Percentiles rank a stretch among this genome's conserved stretches.
These are phyloP conservation scores for Galerucella calmariensis DNA, from an alignment of 2,888 invertebrate species.

Conservation along the genomic window DNA sequence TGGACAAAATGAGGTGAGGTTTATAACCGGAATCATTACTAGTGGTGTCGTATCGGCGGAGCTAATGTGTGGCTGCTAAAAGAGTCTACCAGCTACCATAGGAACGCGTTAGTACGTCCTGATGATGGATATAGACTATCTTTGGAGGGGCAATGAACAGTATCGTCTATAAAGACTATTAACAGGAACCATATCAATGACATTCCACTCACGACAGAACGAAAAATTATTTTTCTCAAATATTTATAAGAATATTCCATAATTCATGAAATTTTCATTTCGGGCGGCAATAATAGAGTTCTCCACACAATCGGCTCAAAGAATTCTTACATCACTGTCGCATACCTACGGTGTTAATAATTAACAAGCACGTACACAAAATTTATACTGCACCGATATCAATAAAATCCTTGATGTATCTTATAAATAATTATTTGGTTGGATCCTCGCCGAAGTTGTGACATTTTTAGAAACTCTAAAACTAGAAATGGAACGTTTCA, in stretches of 20 bases:
- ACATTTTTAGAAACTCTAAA: background rate
- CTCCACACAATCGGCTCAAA: background rate
- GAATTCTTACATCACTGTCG: background rate
- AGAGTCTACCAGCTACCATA: too few relatives aligned
- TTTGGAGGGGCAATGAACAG: too few relatives aligned
- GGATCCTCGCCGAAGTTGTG: background rate
- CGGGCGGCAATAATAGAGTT: background rate
- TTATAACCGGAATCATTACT: too few relatives aligned
- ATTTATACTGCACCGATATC: background rate
- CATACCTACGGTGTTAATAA: background rate
- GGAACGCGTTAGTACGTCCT: too few relatives aligned
- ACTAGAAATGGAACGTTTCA: background rate
- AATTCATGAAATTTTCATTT: background rate
- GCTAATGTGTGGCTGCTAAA: too few relatives aligned
- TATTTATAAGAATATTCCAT: background rate
- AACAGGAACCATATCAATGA: too few relatives aligned
- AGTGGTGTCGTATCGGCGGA: too few relatives aligned
- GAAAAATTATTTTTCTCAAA: too few relatives aligned
- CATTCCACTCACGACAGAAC: too few relatives aligned
- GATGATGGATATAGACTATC: too few relatives aligned
- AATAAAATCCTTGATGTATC: background rate
- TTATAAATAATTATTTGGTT: background rate
- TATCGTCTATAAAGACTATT: too few relatives aligned
- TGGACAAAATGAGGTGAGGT: too few relatives aligned
- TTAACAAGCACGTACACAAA: background rate